These are phyloP conservation scores for Trichopria drosophilae DNA, from an alignment of 2,888 invertebrate species.

Conservation along the genomic window DNA sequence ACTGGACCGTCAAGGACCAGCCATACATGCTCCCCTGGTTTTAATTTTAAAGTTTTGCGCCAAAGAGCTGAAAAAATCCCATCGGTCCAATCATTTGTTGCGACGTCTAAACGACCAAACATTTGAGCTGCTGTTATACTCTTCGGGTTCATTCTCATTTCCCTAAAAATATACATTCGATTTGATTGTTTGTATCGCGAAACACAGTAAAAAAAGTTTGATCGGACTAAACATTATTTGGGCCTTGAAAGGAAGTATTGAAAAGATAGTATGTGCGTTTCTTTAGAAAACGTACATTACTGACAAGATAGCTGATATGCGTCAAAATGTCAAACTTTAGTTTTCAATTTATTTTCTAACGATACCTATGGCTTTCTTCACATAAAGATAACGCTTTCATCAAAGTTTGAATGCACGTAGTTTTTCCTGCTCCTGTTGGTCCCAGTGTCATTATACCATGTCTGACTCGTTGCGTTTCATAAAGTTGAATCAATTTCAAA, in stretches of 20 bases:
- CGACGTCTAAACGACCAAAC: conserved; percentile 95
- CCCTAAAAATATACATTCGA: conserved; percentile 60
- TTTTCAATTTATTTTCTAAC: too few species aligned
- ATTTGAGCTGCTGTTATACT: conserved; percentile 96
- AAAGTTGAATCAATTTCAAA: conserved; percentile 91
- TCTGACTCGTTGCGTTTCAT: conserved; percentile 91
- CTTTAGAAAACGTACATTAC: too few species aligned
- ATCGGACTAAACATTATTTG: neutral
- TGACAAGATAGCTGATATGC: too few species aligned
- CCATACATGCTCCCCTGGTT: conserved; percentile 87
- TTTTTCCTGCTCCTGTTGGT: conserved; percentile 93
- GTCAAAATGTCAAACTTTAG: too few species aligned
- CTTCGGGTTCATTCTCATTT: conserved; percentile 98
- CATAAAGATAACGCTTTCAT: conserved; percentile 89
- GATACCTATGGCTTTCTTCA: conserved; percentile 80
- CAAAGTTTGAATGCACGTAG: conserved; percentile 84
- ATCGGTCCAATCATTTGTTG: conserved; percentile 98
- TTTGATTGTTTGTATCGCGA: neutral
- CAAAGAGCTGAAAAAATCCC: conserved; percentile 96
- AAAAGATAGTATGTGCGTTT: neutral
- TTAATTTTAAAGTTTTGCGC: conserved; percentile 89
- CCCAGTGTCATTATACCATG: conserved; percentile 97
- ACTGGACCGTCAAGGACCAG: conserved; percentile 94
- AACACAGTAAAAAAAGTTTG: neutral
- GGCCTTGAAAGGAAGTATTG: too few species aligned